phyloP scores from a whole-genome alignment of 2,888 invertebrate genomes.

The Dione vanillae region DNA sequence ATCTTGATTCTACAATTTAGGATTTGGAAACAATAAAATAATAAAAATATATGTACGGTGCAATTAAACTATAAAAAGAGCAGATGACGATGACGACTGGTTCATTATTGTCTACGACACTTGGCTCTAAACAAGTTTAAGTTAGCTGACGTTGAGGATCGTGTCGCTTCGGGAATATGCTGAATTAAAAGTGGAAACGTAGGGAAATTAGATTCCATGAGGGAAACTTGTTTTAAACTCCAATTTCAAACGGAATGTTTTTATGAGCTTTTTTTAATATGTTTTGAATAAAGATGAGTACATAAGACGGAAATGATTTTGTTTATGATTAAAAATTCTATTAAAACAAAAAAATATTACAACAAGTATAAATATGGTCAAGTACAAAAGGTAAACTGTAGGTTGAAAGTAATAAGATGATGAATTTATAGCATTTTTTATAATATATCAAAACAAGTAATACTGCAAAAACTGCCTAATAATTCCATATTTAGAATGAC shows the following conservation, averaged over 20 bases:
- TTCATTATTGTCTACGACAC: slow-evolving; percentile 48
- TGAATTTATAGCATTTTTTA: no score
- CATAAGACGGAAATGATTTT: no score
- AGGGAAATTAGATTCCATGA: slow-evolving; percentile 49
- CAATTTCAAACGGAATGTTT: slow-evolving; percentile 27
- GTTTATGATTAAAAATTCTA: no score
- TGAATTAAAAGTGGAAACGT: slow-evolving; percentile 51
- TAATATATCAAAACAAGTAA: no score
- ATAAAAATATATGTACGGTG: background rate
- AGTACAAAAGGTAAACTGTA: no score
- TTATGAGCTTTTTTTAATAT: background rate
- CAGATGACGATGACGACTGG: slow-evolving; percentile 33
- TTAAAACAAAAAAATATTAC: no score
- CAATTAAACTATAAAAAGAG: slow-evolving; percentile 21
- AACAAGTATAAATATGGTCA: no score
- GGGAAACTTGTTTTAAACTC: slow-evolving; percentile 45
- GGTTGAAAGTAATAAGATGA: no score
- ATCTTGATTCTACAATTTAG: background rate
- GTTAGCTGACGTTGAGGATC: slow-evolving; percentile 43
- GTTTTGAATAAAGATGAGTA: background rate
- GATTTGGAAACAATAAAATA: background rate
- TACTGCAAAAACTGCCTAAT: no score
- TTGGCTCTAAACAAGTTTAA: slow-evolving; percentile 49
- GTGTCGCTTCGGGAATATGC: slow-evolving; percentile 45
- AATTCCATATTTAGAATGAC: no score